Evolutionary conservation across 1,140 invertebrate genomes (phyloP).

Genomic region (Telenomus remus): DNA sequence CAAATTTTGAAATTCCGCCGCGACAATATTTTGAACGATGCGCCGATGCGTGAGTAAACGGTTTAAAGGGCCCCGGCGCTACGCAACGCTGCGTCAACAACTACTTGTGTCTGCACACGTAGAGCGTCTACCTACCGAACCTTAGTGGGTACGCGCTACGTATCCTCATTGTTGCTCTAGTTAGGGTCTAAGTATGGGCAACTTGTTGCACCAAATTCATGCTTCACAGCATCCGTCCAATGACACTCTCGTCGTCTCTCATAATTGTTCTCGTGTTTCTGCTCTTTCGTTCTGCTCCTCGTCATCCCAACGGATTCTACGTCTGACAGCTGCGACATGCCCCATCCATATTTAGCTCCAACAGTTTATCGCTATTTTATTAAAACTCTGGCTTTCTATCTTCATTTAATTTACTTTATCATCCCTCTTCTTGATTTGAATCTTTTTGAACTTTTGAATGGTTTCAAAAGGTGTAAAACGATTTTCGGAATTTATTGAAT

Average conservation of each 20-base stretch:
- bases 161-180: constrained; percentile 45
- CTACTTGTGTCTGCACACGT: constrained; percentile 17
- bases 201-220: constrained; percentile 73
- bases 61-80: constrained; percentile 64
- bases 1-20: constrained; percentile 56
- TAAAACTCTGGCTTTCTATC: too few species aligned
- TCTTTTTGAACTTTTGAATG: too few species aligned
- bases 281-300: constrained; percentile 8
- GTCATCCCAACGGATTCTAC: constrained; percentile 63
- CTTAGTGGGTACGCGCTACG: constrained; percentile 23
- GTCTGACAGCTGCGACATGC: constrained; percentile 60
- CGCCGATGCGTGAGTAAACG: constrained; percentile 69
- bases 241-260: constrained; percentile 50
- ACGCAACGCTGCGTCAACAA: constrained; percentile 28
- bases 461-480: too few species aligned
- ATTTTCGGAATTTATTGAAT: too few species aligned
- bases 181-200: constrained; percentile 61
- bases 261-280: constrained; percentile 55
- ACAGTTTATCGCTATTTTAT: neutral
- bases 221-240: constrained; percentile 61
- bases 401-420: too few species aligned
- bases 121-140: constrained; percentile 15
- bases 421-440: too few species aligned
- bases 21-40: constrained; percentile 73
- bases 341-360: constrained; percentile 5